Percentiles rank a stretch among this genome's conserved stretches.
phyloP scores from a whole-genome alignment of 2,888 invertebrate genomes.

The Sceliomorpha sp. region DNA sequence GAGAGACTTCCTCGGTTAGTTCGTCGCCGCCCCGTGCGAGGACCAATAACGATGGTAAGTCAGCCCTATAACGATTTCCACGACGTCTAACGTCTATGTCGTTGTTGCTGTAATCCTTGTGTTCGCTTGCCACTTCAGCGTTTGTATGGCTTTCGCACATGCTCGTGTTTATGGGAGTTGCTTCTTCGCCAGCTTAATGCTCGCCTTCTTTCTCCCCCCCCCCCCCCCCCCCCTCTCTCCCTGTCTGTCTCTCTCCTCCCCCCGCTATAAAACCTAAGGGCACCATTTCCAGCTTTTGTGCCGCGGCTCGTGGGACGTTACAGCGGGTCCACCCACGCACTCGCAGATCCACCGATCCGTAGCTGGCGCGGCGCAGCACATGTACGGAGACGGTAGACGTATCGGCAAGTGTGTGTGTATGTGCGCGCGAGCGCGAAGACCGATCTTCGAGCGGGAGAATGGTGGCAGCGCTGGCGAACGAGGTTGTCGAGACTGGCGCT shows the following conservation, averaged over 20 bases:
- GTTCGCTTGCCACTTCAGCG: slow-evolving; percentile 18
- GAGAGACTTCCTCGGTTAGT: slow-evolving; percentile 73
- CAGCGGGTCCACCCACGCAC: slow-evolving; percentile 44
- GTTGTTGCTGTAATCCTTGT: slow-evolving; percentile 14
- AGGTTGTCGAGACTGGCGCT: slow-evolving; percentile 40
- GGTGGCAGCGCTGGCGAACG: slow-evolving; percentile 37
- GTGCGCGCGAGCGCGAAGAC: slow-evolving; percentile 27
- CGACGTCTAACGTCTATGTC: too few relatives aligned
- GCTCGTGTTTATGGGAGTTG: slow-evolving; percentile 23
- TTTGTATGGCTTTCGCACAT: slow-evolving; percentile 32
- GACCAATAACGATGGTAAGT: slow-evolving; percentile 77
- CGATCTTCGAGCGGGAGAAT: slow-evolving; percentile 53
- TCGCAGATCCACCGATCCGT: slow-evolving; percentile 31
- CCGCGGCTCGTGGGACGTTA: slow-evolving; percentile 57
- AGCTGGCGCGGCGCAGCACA: slow-evolving; percentile 35
- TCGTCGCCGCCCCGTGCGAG: slow-evolving; percentile 76
- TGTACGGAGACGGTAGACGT: neutral
- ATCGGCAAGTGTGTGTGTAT: slow-evolving; percentile 16
- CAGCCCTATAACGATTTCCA: slow-evolving; percentile 3
- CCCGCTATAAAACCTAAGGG: slow-evolving; percentile 77
- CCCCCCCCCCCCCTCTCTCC: slow-evolving; percentile 50
- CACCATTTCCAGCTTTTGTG: slow-evolving; percentile 75
- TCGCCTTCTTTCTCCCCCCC: slow-evolving; percentile 11
- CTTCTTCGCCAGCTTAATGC: slow-evolving; percentile 2
- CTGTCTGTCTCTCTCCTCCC: slow-evolving; percentile 18